phyloP scores from a whole-genome alignment of 2,113 vertebrate genomes.

The Aleadryas rufinucha region DNA sequence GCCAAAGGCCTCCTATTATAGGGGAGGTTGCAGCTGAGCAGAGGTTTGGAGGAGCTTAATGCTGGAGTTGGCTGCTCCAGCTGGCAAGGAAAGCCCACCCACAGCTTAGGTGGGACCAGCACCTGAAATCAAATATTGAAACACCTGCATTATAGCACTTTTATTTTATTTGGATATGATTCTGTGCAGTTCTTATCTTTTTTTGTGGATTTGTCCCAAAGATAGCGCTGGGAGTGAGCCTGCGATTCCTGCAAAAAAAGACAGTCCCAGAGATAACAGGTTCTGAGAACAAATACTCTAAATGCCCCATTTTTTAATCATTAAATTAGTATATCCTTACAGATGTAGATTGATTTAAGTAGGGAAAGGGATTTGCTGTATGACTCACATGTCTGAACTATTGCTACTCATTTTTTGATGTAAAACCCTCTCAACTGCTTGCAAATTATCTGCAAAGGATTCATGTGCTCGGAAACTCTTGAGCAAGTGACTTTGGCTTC shows the following conservation, averaged over 20 bases:
- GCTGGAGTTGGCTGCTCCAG: not conserved
- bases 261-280: not conserved
- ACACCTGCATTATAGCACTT: not conserved
- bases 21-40: not conserved
- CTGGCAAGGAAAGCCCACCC: not conserved
- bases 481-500: not conserved
- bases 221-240: not conserved
- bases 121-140: not conserved
- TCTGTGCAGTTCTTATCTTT: not conserved
- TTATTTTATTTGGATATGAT: not conserved
- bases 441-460: not conserved
- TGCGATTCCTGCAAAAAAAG: not conserved
- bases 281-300: not conserved
- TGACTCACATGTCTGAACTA: not conserved
- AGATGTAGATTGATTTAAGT: not conserved
- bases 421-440: not conserved
- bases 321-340: not conserved
- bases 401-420: not conserved
- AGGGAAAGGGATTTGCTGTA: not conserved
- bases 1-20: not conserved
- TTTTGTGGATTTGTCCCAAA: not conserved
- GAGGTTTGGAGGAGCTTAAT: not conserved
- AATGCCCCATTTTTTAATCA: not conserved
- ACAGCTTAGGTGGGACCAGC: not conserved
- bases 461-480: not conserved